These are phyloP conservation scores for Polylopha cassiicola DNA, from an alignment of 2,888 invertebrate genomes.

Conservation along the genomic window DNA sequence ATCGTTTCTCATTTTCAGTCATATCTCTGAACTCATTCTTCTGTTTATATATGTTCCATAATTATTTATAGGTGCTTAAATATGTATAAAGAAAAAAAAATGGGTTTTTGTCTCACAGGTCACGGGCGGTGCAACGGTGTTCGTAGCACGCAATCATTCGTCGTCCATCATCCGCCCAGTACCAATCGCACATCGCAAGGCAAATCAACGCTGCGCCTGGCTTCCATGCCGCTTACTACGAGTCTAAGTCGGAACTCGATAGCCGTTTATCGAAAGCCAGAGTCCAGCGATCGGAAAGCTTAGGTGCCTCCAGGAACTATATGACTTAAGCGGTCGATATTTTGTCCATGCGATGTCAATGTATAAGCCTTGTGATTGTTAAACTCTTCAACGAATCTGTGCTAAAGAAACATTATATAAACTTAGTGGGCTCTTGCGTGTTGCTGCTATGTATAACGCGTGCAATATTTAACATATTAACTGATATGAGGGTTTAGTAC, in stretches of 20 bases:
- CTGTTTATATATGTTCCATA: too few relatives aligned
- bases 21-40: too few relatives aligned
- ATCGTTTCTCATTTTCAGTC: too few relatives aligned
- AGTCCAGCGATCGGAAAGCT: too few relatives aligned
- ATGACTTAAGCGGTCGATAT: not conserved
- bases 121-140: slow-evolving; percentile 62
- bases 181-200: slow-evolving; percentile 30
- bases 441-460: slow-evolving; percentile 1
- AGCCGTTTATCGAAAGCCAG: too few relatives aligned
- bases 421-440: not conserved
- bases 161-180: slow-evolving; percentile 49
- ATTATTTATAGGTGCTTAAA: too few relatives aligned
- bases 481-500: too few relatives aligned
- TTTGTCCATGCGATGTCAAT: slow-evolving; percentile 6
- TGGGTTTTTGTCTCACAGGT: slow-evolving; percentile 41
- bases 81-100: not conserved
- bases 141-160: slow-evolving; percentile 56
- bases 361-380: slow-evolving; percentile 14
- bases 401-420: slow-evolving; percentile 15
- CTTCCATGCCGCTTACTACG: too few relatives aligned
- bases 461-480: too few relatives aligned
- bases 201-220: slow-evolving; percentile 1
- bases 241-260: too few relatives aligned
- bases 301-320: too few relatives aligned
- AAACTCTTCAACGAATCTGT: slow-evolving; percentile 29